Percentiles rank a stretch among this genome's conserved stretches.
Evolutionary conservation across 35 echinoderm and acorn worm species (phyloP).

Genomic region (Hemicentrotus pulcherrimus): DNA sequence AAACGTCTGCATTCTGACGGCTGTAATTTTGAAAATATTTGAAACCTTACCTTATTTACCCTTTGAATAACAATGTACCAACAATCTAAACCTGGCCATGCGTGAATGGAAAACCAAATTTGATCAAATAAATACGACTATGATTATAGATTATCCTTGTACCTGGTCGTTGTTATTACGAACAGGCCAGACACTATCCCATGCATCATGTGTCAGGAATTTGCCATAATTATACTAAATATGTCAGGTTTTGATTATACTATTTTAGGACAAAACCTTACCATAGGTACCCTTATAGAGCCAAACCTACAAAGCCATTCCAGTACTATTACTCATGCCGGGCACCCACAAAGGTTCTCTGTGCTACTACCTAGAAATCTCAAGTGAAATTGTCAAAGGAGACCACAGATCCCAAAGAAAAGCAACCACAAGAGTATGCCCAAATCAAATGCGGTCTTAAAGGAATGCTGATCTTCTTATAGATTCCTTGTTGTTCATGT

Average conservation of each 20-base stretch:
- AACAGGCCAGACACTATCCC: neutral
- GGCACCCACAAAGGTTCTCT: neutral
- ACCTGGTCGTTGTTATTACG: no score
- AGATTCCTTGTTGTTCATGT: neutral
- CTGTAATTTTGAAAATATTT: no score
- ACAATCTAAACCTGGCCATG: no score
- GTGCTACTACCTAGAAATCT: neutral
- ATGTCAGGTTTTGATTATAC: neutral
- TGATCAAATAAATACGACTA: no score
- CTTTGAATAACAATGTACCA: no score
- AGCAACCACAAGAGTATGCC: neutral
- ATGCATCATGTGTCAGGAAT: neutral
- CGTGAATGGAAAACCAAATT: no score
- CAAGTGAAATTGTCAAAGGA: conserved; percentile 12
- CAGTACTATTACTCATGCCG: neutral
- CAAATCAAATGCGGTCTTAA: conserved; percentile 4
- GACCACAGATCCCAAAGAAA: neutral
- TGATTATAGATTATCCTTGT: no score
- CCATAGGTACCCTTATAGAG: neutral
- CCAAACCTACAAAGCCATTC: neutral
- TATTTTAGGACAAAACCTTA: neutral
- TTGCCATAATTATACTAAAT: neutral
- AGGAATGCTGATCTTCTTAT: conserved; percentile 18
- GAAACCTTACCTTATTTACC: no score
- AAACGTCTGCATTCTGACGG: no score